Evolutionary conservation across 1,140 invertebrate genomes (phyloP), one percentile per base, ranked within the genome.

Genomic region (Diachasmimorpha longicaudata): DNA sequence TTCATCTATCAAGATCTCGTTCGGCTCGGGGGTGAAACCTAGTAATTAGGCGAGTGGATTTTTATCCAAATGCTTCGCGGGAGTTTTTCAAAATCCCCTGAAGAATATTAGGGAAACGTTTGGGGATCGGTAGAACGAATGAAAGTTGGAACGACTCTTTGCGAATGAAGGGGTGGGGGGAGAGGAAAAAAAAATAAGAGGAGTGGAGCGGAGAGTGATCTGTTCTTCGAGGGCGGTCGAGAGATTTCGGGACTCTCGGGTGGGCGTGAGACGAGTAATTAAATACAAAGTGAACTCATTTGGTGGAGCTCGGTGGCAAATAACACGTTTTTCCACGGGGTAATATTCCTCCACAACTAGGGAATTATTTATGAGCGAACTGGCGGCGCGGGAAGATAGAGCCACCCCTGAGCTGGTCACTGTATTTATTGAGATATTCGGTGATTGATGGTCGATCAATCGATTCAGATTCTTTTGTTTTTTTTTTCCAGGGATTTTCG

Each of bases 281-380:
- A 88, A 87, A 87, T 86, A 86, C 81, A 87, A 87, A 86, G 82
- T 86, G 85, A 85, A 85, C 84, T 88, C 87, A 87, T 87, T 88
- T 87, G 85, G 72, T 83, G 82, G 81, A 85, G 83, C 84, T 86
- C 86, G 69, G 85, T 88, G 86, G 86, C 86, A 87, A 88, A 88
- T 88, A 88, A 87, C 86, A 87, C 83, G 85, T 87, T 63, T 63
- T 88, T 82, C 74, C n/a, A 72, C 14, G 52, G n/a, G 37, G 37
- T 14, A n/a, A 68, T 58, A 11, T 52, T 36, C 21, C 31, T 25
- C 25, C 10, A 0, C 55, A 73, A 84, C 84, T 81, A 84, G 81
- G 74, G 66, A 25, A 77, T 86, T 85, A 88, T 88, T 87, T 86
- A 88, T 86, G 85, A 85, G 83, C 76, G 52, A 74, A 63, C 71